These are phyloP conservation scores for Magallana gigas DNA, from an alignment of 1,140 invertebrate species.

Conservation along the genomic window DNA sequence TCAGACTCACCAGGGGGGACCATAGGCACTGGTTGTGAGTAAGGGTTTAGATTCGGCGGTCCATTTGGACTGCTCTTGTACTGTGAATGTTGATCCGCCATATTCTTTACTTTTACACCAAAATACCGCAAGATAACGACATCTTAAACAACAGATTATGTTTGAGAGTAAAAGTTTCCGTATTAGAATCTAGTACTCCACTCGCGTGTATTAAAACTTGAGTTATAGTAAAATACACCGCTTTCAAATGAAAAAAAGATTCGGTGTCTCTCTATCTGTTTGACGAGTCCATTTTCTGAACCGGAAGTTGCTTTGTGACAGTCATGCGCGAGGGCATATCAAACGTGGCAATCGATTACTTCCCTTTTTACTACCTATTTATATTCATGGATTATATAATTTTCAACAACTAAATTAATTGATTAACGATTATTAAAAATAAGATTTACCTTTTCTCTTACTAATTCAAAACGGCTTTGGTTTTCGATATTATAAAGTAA, in stretches of 20 bases:
- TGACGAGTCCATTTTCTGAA: slow-evolving; percentile 32
- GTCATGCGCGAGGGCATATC: slow-evolving; percentile 1
- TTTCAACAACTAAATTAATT: no score
- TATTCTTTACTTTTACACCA: slow-evolving; percentile 2
- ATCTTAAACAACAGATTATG: background rate
- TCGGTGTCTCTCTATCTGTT: slow-evolving; percentile 14
- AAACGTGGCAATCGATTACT: slow-evolving; percentile 5
- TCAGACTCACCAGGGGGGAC: background rate
- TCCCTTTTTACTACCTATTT: background rate
- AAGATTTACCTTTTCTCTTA: no score
- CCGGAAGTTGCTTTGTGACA: slow-evolving; percentile 7
- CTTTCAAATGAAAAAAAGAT: background rate
- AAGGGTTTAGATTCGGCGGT: background rate
- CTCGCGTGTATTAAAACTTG: background rate
- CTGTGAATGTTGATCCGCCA: slow-evolving; percentile 25
- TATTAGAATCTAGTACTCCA: background rate
- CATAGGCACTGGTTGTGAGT: background rate
- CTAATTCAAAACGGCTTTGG: no score
- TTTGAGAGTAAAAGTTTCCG: background rate
- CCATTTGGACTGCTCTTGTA: slow-evolving; percentile 8
- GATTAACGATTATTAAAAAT: no score
- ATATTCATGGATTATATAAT: background rate
- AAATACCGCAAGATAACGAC: background rate
- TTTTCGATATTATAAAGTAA: no score
- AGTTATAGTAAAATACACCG: background rate